Evolutionary conservation across 2,888 invertebrate genomes (phyloP).

Genomic region (Perdita meconis): DNA sequence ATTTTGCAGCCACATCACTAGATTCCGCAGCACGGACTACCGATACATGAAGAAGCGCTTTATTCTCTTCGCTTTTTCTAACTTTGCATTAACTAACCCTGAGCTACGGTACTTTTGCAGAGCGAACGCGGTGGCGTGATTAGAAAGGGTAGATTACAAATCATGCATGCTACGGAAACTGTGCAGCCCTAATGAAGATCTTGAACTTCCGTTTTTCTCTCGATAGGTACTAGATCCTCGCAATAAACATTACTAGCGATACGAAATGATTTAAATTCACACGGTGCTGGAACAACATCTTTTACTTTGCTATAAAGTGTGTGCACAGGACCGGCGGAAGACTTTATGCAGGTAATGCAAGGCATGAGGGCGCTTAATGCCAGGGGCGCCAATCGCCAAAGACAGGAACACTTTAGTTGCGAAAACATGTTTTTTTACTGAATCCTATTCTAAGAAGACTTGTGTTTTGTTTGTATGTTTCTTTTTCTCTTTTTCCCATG

Average conservation of each 20-base stretch:
- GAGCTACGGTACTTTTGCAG: constrained; percentile 49
- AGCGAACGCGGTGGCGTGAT: constrained; percentile 46
- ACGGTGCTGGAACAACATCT: background rate
- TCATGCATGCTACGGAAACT: constrained; percentile 37
- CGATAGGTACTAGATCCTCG: constrained; percentile 35
- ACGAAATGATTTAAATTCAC: constrained; percentile 3
- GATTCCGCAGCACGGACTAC: constrained; percentile 57
- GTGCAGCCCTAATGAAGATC: constrained; percentile 29
- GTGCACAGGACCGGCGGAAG: too few species aligned
- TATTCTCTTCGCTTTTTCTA: constrained; percentile 39
- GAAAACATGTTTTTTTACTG: too few species aligned
- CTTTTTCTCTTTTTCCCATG: too few species aligned
- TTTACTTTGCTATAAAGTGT: too few species aligned
- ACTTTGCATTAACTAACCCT: constrained; percentile 58
- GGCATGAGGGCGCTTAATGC: too few species aligned
- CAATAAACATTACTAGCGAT: constrained; percentile 44
- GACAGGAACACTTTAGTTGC: too few species aligned
- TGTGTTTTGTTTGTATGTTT: too few species aligned
- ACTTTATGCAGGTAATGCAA: too few species aligned
- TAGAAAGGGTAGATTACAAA: constrained; percentile 67
- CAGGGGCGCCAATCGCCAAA: too few species aligned
- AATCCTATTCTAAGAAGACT: too few species aligned
- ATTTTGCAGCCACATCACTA: constrained; percentile 67
- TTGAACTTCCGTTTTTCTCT: constrained; percentile 16
- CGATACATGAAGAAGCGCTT: constrained; percentile 63